A percentile compares a stretch with the other conserved stretches of the same genome.
These are phyloP conservation scores for Podargus strigoides DNA, from an alignment of 2,797 vertebrate species.

Conservation along the genomic window DNA sequence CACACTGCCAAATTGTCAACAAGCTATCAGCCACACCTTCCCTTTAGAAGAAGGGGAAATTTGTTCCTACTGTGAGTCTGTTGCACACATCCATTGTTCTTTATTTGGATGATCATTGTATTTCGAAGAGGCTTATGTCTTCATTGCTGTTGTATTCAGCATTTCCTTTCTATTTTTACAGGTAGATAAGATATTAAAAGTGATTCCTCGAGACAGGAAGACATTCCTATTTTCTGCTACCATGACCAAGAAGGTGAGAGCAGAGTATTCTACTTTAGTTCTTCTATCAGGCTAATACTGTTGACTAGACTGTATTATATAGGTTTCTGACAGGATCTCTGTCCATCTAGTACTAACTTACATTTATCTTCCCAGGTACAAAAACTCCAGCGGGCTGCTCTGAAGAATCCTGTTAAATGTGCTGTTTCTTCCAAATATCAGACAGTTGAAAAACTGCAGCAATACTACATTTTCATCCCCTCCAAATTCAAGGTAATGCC, in stretches of 20 bases:
- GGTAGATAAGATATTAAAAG: slow-evolving; percentile 97
- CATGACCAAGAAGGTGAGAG: slow-evolving; percentile 96
- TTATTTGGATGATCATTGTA: not conserved
- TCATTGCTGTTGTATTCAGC: not conserved
- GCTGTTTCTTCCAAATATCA: slow-evolving; percentile 94
- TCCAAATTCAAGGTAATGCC: slow-evolving; percentile 93
- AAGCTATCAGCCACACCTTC: not conserved
- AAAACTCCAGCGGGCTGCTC: slow-evolving; percentile 93
- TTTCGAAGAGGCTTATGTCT: not conserved
- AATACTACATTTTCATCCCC: slow-evolving; percentile 95
- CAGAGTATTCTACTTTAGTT: not conserved
- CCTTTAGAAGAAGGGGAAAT: not conserved
- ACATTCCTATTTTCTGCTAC: slow-evolving; percentile 97
- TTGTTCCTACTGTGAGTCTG: not conserved
- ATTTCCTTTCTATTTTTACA: slow-evolving; percentile 54
- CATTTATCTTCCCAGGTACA: slow-evolving; percentile 81
- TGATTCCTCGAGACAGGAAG: slow-evolving; percentile 92
- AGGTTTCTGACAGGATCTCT: not conserved
- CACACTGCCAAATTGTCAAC: not conserved
- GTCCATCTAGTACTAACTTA: not conserved
- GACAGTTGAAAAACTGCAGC: slow-evolving; percentile 95
- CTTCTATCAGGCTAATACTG: not conserved
- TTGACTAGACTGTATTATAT: not conserved
- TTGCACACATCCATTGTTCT: not conserved
- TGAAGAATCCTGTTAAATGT: slow-evolving; percentile 95